A percentile compares a stretch with the other conserved stretches of the same genome.
These are phyloP conservation scores for Climacteris rufus DNA, from an alignment of 2,113 vertebrate genomes.

Conservation along the genomic window DNA sequence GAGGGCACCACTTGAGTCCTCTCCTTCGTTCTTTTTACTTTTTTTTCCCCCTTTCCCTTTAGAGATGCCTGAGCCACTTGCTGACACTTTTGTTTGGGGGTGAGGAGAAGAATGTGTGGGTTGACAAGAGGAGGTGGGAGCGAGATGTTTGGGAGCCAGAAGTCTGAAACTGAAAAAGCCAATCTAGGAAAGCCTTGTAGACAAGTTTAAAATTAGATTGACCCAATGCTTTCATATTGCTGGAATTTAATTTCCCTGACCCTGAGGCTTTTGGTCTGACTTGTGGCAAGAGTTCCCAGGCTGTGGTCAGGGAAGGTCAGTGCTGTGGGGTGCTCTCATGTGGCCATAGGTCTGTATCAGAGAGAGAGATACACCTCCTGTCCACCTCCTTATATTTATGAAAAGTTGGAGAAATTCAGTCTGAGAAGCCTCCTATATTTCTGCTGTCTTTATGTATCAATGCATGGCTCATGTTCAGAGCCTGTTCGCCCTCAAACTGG, in stretches of 20 bases:
- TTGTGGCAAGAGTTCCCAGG: not conserved
- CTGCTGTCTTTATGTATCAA: not conserved
- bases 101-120: not conserved
- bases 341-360: not conserved
- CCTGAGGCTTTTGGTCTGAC: not conserved
- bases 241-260: slow-evolving; percentile 39
- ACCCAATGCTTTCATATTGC: not conserved
- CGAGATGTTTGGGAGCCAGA: not conserved
- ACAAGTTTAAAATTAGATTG: slow-evolving; percentile 12
- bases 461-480: not conserved
- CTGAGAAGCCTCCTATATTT: not conserved
- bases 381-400: not conserved
- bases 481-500: not conserved
- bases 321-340: not conserved
- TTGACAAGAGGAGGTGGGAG: not conserved
- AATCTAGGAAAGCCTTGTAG: not conserved
- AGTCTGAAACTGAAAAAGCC: not conserved
- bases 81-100: not conserved
- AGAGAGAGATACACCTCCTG: not conserved
- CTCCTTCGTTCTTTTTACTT: not conserved
- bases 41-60: not conserved
- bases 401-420: not conserved
- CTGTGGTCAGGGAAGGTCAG: not conserved
- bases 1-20: not conserved
- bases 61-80: not conserved